Evolutionary conservation across 2,888 invertebrate genomes (phyloP).

Genomic region (Amiota mariae): DNA sequence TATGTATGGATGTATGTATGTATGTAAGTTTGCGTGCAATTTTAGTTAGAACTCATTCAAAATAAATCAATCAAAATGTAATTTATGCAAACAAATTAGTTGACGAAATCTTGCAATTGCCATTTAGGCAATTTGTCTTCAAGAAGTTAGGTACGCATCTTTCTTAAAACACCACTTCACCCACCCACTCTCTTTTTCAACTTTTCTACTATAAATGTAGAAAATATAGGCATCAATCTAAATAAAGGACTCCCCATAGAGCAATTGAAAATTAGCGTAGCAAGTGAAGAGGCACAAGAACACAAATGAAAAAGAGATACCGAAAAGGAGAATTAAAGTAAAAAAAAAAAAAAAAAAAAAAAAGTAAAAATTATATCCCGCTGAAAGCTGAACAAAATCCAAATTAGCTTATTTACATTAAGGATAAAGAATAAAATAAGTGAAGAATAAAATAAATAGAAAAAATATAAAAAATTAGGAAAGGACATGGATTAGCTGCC

Average conservation of each 20-base stretch:
- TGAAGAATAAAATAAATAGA: conserved; percentile 29
- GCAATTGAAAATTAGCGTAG: conserved; percentile 25
- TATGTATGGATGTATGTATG: too few species aligned
- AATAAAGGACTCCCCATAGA: conserved; percentile 23
- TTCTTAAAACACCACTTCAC: not conserved
- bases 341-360: not conserved
- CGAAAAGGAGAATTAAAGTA: not conserved
- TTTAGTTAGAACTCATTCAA: not conserved
- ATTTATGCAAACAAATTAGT: conserved; percentile 26
- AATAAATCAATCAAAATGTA: conserved; percentile 24
- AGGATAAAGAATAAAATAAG: not conserved
- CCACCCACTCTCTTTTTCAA: not conserved
- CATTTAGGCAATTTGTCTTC: conserved; percentile 25
- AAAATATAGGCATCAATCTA: conserved; percentile 14
- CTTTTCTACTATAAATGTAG: too few species aligned
- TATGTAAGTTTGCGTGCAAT: too few species aligned
- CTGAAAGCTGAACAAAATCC: conserved; percentile 50
- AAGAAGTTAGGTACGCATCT: not conserved
- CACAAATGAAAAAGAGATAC: too few species aligned
- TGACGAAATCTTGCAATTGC: conserved; percentile 14
- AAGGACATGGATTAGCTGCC: conserved; percentile 17
- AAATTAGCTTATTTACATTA: conserved; percentile 64
- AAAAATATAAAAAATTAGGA: conserved; percentile 32
- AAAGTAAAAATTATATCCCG: conserved; percentile 24
- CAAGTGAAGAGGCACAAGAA: not conserved